Evolutionary conservation across 2,888 invertebrate genomes (phyloP), one percentile per base, ranked within the genome.

Genomic region (Tetrapedia diversipes): DNA sequence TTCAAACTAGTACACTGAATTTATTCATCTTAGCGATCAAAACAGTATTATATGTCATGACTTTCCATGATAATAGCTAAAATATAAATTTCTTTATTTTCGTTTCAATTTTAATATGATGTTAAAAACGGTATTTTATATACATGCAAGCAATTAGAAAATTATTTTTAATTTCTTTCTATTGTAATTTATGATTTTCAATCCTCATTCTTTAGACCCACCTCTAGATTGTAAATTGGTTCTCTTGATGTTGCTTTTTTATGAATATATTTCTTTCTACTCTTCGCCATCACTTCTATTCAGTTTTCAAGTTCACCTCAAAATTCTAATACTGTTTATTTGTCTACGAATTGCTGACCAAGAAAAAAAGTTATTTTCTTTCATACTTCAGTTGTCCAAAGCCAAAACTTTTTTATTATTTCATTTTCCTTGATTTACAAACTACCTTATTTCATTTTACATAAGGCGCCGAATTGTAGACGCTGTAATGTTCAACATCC

Each of bases 61-160:
- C 3, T 54, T 60, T 24, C n/a, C 4, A 61, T 34, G 32, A 47
- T 47, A 47, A 45, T 60, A 45, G 19, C 32, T 60, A n/a, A 34
- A 61, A 34, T 43, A 59, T 59, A 16, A n/a, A 37, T 24, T 34
- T 16, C n/a, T 24, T 32, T n/a, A 37, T n/a, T 41, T 45, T 11
- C 34, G n/a, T 22, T 45, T 16, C 32, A 34, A 34, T 24, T 45
- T 60, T 45, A 60, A 47, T 29, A n/a, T 11, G 47, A 2, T 61
- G 16, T 32, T 11, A 47, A 27, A 34, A 22, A 47, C 8, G 16
- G 6, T 16, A 19, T 24, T 14, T 27, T 41, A 41, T 11, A 14
- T 27, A 11, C 27, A 11, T n/a, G 41, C 39, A 39, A 41, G 11
- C 14, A 27, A 57, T 41, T 59, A 29, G 41, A 59, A 59, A 59